Evolutionary conservation across 37 sponge, comb jelly and placozoan species (phyloP).

Genomic region (Bolinopsis microptera): DNA sequence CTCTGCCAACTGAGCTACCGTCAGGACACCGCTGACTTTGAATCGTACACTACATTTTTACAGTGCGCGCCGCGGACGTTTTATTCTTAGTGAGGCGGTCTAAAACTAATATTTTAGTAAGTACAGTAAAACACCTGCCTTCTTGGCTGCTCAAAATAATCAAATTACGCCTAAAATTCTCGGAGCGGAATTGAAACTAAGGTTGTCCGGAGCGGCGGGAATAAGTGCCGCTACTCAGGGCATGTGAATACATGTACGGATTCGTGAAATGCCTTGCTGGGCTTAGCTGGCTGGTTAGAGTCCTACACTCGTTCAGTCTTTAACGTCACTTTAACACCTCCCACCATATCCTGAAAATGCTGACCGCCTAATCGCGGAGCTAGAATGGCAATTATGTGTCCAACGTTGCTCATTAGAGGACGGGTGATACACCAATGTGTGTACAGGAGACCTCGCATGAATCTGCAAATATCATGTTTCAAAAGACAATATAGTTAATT

Average conservation of each 20-base stretch:
- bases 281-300: not conserved
- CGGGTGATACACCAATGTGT: not conserved
- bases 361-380: not conserved
- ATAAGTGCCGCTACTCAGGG: too few relatives aligned
- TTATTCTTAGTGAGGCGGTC: too few relatives aligned
- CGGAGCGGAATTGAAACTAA: too few relatives aligned
- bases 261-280: not conserved
- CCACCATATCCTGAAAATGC: not conserved
- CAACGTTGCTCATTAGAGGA: not conserved
- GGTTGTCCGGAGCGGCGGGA: too few relatives aligned
- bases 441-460: not conserved
- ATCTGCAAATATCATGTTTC: not conserved
- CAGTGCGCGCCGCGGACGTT: too few relatives aligned
- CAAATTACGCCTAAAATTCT: too few relatives aligned
- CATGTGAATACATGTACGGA: not conserved
- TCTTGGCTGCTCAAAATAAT: too few relatives aligned
- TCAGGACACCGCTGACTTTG: slow-evolving; percentile 40
- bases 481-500: not conserved
- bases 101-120: too few relatives aligned
- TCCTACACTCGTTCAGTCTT: not conserved
- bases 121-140: too few relatives aligned
- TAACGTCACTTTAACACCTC: not conserved
- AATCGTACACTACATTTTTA: too few relatives aligned
- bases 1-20: slow-evolving; percentile 60
- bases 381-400: not conserved